These are phyloP conservation scores for Rhingia rostrata DNA, from an alignment of 2,888 invertebrate genomes.

Conservation along the genomic window DNA sequence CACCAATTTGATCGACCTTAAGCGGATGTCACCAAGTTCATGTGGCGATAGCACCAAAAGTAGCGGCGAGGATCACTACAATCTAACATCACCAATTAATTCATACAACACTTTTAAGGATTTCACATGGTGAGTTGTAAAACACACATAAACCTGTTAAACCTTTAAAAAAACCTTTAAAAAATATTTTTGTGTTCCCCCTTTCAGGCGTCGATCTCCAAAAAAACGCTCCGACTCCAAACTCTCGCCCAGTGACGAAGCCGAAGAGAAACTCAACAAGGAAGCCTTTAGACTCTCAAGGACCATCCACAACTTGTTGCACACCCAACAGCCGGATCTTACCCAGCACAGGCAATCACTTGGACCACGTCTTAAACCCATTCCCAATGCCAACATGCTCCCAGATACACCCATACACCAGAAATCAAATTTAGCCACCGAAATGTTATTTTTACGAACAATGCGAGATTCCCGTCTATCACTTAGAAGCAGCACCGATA, in stretches of 20 bases:
- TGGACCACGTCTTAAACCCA: slow-evolving; percentile 33
- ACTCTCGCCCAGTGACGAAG: slow-evolving; percentile 85
- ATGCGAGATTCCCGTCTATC: slow-evolving; percentile 82
- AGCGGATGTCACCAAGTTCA: slow-evolving; percentile 60
- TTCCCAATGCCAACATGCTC: slow-evolving; percentile 36
- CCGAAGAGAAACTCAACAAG: slow-evolving; percentile 86
- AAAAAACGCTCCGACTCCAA: slow-evolving; percentile 85
- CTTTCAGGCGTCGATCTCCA: slow-evolving; percentile 80
- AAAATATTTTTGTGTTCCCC: neutral
- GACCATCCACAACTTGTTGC: slow-evolving; percentile 86
- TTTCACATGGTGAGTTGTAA: slow-evolving; percentile 84
- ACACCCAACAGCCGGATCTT: slow-evolving; percentile 86
- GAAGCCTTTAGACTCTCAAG: slow-evolving; percentile 87
- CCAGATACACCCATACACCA: slow-evolving; percentile 58
- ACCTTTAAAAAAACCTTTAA: neutral
- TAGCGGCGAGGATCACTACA: slow-evolving; percentile 76
- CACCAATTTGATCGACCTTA: slow-evolving; percentile 79
- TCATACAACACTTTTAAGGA: slow-evolving; percentile 84
- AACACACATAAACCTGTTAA: neutral
- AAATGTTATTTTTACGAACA: slow-evolving; percentile 81
- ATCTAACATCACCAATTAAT: slow-evolving; percentile 78
- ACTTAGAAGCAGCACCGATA: slow-evolving; percentile 82
- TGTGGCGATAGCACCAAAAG: slow-evolving; percentile 62
- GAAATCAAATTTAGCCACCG: slow-evolving; percentile 76
- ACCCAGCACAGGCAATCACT: slow-evolving; percentile 78